A percentile compares a stretch with the other conserved stretches of the same genome.
Evolutionary conservation across 2,888 invertebrate genomes (phyloP).

Genomic region (Pantelozetes paolii): DNA sequence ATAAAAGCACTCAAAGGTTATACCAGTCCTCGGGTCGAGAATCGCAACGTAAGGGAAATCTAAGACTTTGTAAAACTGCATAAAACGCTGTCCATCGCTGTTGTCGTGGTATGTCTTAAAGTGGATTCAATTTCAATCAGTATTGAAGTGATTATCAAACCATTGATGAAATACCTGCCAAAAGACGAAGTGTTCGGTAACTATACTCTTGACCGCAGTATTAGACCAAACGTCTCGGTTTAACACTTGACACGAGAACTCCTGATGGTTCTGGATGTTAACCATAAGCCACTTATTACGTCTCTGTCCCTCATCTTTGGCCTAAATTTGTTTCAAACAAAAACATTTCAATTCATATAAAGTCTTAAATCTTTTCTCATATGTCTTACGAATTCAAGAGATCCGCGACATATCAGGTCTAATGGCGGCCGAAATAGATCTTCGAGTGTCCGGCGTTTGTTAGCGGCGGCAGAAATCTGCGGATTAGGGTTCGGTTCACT

Average conservation of each 20-base stretch:
- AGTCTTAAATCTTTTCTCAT: not conserved
- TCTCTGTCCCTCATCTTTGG: constrained; percentile 59
- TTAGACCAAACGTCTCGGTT: constrained; percentile 69
- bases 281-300: constrained; percentile 65
- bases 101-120: constrained; percentile 56
- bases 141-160: not conserved
- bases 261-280: constrained; percentile 65
- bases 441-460: constrained; percentile 58
- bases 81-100: constrained; percentile 62
- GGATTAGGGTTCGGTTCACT: not conserved
- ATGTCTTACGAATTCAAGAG: constrained; percentile 57
- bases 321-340: constrained; percentile 53
- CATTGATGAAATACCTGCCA: constrained; percentile 60
- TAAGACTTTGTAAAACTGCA: constrained; percentile 63
- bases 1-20: not conserved
- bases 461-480: constrained; percentile 6
- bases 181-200: constrained; percentile 63
- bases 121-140: not conserved
- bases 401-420: constrained; percentile 63
- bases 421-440: constrained; percentile 66
- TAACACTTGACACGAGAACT: constrained; percentile 65
- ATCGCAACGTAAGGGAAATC: constrained; percentile 64
- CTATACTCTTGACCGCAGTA: constrained; percentile 59
- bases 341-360: not conserved
- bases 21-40: constrained; percentile 65